Conservation (phyloP, 2,113 vertebrate species). For the Sitta europaea region DNA sequence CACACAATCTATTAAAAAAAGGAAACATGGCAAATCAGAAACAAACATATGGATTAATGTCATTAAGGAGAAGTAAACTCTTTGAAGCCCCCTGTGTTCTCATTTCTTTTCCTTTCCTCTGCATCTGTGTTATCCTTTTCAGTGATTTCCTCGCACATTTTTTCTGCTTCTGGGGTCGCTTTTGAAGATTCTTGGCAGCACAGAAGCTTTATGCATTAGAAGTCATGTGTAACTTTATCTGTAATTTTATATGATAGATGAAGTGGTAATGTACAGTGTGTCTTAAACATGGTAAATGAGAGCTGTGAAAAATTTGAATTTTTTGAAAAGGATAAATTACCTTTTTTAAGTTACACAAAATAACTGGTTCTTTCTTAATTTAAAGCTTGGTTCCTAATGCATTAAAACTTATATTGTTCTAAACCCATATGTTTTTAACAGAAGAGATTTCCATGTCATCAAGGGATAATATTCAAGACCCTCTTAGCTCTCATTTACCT, state of each 20-base stretch:
- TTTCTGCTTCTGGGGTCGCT: background rate
- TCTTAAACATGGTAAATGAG: conserved; percentile 31
- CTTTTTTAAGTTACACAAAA: conserved; percentile 7
- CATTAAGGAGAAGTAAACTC: background rate
- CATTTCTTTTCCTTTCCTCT: background rate
- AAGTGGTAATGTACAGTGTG: conserved; percentile 15
- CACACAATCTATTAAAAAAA: background rate
- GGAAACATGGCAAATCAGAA: background rate
- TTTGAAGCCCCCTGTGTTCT: background rate
- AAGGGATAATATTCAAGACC: background rate
- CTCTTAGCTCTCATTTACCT: background rate
- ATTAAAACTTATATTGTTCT: background rate
- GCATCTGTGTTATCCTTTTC: background rate
- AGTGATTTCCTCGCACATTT: background rate
- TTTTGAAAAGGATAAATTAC: background rate
- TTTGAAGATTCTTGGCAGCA: background rate
- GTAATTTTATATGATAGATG: conserved; percentile 31
- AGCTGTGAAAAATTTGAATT: conserved; percentile 50
- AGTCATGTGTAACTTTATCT: conserved; percentile 10
- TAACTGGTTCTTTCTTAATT: conserved; percentile 25
- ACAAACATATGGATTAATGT: background rate
- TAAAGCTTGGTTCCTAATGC: background rate
- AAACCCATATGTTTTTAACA: background rate
- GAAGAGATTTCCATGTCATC: background rate
- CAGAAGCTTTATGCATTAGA: background rate